A percentile compares a stretch with the other conserved stretches of the same genome.
phyloP scores from a whole-genome alignment of 2,888 invertebrate genomes.

The Callinectes sapidus region DNA sequence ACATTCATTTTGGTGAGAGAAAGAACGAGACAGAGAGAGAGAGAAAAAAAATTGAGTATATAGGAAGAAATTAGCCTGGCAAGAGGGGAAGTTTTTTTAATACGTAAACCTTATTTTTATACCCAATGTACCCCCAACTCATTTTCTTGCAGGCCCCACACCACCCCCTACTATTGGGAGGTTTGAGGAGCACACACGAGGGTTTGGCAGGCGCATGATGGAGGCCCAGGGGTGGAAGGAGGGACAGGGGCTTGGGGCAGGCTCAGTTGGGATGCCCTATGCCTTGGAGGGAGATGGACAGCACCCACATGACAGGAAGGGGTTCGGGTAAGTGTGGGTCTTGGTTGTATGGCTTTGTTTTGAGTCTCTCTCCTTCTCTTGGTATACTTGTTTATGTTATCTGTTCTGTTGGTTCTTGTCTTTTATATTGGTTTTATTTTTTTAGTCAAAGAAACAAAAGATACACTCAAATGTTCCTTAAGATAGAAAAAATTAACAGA shows the following conservation, averaged over 20 bases:
- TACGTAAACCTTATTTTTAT: too few species aligned
- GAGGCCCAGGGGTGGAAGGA: conserved; percentile 78
- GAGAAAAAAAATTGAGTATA: too few species aligned
- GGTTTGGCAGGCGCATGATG: conserved; percentile 77
- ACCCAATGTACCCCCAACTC: too few species aligned
- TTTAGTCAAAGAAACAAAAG: too few species aligned
- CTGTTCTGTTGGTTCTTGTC: neutral
- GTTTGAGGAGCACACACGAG: conserved; percentile 77
- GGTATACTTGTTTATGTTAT: neutral
- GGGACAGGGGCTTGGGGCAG: conserved; percentile 78
- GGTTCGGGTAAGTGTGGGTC: conserved; percentile 69
- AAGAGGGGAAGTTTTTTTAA: too few species aligned
- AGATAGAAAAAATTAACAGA: too few species aligned
- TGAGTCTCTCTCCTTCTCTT: neutral
- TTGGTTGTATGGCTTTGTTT: neutral
- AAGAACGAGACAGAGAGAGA: too few species aligned
- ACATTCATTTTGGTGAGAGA: too few species aligned
- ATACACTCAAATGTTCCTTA: too few species aligned
- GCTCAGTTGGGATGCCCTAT: conserved; percentile 56
- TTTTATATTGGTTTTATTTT: too few species aligned
- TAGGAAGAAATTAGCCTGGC: too few species aligned
- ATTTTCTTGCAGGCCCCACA: conserved; percentile 57
- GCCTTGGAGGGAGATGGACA: conserved; percentile 69
- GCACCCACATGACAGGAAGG: conserved; percentile 66
- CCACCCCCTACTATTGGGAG: conserved; percentile 74